A percentile compares a stretch with the other conserved stretches of the same genome.
phyloP scores from a whole-genome alignment of 2,797 vertebrate species.

The Cetoscarus ocellatus region DNA sequence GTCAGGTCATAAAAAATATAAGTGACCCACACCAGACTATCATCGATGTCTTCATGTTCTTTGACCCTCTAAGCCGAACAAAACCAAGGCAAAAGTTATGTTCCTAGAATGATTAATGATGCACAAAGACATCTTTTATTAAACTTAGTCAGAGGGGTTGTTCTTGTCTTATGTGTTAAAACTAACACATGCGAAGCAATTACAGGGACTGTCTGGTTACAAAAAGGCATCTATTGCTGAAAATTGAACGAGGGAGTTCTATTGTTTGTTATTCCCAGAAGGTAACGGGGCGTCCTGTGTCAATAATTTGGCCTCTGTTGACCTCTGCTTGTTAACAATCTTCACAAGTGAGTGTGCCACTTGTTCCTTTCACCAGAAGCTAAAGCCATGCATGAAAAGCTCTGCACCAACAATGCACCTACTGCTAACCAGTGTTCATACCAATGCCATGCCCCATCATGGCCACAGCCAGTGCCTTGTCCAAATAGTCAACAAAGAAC shows the following conservation, averaged over 20 bases:
- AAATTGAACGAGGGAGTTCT: conserved; percentile 1
- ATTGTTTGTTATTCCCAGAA: conserved; percentile 28
- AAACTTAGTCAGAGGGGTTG: conserved; percentile 10
- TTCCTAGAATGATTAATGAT: conserved; percentile 16
- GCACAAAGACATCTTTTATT: conserved; percentile 23
- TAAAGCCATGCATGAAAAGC: conserved; percentile 30
- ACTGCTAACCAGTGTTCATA: conserved; percentile 35
- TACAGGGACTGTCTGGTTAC: not conserved
- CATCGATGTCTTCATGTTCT: conserved; percentile 11
- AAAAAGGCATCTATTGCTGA: not conserved
- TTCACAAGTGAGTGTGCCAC: conserved; percentile 54
- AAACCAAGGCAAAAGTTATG: conserved; percentile 17
- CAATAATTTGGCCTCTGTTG: conserved; percentile 39
- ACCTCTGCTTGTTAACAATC: conserved; percentile 53
- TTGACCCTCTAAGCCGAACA: conserved; percentile 2
- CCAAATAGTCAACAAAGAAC: conserved; percentile 48
- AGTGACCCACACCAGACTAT: no score
- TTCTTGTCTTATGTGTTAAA: not conserved
- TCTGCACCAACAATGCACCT: conserved; percentile 27
- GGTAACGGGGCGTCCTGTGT: conserved; percentile 14
- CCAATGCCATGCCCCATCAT: conserved; percentile 29
- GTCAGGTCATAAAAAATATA: no score
- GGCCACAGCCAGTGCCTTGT: conserved; percentile 34
- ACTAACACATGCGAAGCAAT: conserved; percentile 5
- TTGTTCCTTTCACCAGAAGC: conserved; percentile 47